Evolutionary conservation across 2,888 invertebrate species (phyloP), one percentile per base, ranked within the genome.

Genomic region (Athalia rosae): DNA sequence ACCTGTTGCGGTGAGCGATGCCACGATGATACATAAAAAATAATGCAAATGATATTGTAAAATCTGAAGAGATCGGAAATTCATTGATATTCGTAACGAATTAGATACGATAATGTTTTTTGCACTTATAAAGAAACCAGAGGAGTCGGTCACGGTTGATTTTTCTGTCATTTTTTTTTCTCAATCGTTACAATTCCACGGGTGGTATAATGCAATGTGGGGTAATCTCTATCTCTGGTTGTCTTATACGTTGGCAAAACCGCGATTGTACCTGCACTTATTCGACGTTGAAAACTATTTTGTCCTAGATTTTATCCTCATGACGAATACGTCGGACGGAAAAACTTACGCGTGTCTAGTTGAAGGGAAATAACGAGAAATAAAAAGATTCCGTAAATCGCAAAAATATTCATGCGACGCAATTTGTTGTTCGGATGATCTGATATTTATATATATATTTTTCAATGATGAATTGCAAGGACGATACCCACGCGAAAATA

Each of bases 121-220:
- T 13, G 11, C 43, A n/a, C 41, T n/a, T 62, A 8, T 43, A 8
- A 28, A 62, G 41, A 11, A 50, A 9, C 50, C 66, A 1, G 9
- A 15, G 48, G n/a, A 66, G 47, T 66, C 66, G 66, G 66, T 66
- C 66, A 66, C 47, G 66, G 66, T 66, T 48, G 66, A 66, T 48
- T 45, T 47, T 64, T 48, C 47, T 47, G 13, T 64, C 9, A 41
- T 61, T 6, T 62, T 9, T 62, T 15, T 48, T 66, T 48, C 48
- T 66, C 47, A 9, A 66, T 48, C 53, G 53, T 53, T 53, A 45
- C 43, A 8, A n/a, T 48, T 66, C 11, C 8, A 66, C 28, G 28
- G 2, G 28, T 28, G 2, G 28, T 28, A 28, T 28, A 28, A 28
- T 28, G 28, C 28, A 28, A 28, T 28, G 28, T 28, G 28, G 28